A percentile compares a stretch with the other conserved stretches of the same genome.
Evolutionary conservation across 2,888 invertebrate genomes (phyloP).

Genomic region (Polylopha cassiicola): DNA sequence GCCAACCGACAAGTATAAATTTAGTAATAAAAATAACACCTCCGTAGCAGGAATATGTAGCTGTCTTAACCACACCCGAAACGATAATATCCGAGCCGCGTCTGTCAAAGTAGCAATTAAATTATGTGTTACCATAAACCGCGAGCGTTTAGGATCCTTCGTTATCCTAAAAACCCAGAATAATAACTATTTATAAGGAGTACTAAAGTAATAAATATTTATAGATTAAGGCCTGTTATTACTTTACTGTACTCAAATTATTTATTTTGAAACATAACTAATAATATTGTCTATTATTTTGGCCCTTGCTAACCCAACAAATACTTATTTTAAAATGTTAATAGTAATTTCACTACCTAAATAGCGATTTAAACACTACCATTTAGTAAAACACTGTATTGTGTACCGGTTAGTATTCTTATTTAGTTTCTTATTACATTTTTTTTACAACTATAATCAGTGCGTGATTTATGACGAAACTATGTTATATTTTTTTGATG

Average conservation of each 20-base stretch:
- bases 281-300: background rate
- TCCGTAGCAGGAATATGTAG: conserved; percentile 59
- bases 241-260: too few species aligned
- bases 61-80: conserved; percentile 66
- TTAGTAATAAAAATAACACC: conserved; percentile 68
- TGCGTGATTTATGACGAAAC: conserved; percentile 45
- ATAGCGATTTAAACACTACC: conserved; percentile 13
- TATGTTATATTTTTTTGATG: conserved; percentile 39
- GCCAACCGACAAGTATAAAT: conserved; percentile 54
- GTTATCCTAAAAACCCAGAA: conserved; percentile 9
- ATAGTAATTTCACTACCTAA: too few species aligned
- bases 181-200: background rate
- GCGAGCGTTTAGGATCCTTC: conserved; percentile 51
- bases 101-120: conserved; percentile 76
- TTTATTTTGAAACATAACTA: too few species aligned
- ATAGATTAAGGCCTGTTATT: too few species aligned
- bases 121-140: conserved; percentile 67
- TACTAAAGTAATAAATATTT: background rate
- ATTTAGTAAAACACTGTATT: conserved; percentile 17
- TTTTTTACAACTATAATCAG: conserved; percentile 48
- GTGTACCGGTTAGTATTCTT: conserved; percentile 32
- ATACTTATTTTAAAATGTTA: conserved; percentile 2
- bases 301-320: background rate
- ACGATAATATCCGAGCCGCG: conserved; percentile 51
- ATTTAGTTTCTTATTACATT: conserved; percentile 39